Evolutionary conservation across 2,113 vertebrate species (phyloP).

Genomic region (Chloebia gouldiae): DNA sequence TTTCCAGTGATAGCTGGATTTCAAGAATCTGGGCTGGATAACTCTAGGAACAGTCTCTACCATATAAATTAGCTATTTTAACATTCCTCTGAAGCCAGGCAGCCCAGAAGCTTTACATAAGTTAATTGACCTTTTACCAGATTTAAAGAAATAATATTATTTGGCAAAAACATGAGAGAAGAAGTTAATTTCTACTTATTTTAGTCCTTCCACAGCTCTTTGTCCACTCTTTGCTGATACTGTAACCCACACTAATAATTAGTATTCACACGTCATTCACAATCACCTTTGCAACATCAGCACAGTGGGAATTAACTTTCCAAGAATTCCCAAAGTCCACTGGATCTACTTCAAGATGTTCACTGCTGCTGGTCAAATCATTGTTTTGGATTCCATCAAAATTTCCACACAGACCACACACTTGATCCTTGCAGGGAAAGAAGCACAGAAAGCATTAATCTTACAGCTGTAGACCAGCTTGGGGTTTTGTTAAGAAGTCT

Average conservation of each 20-base stretch:
- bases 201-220: not conserved
- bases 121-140: not conserved
- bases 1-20: conserved; percentile 4
- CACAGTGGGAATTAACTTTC: conserved; percentile 88
- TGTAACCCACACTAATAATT: not conserved
- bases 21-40: not conserved
- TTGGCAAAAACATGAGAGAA: not conserved
- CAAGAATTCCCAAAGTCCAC: conserved; percentile 94
- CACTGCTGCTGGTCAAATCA: conserved; percentile 90
- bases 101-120: not conserved
- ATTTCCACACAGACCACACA: conserved; percentile 96
- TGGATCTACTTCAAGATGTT: conserved; percentile 88
- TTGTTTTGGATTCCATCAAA: conserved; percentile 95
- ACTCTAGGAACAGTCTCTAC: not conserved
- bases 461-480: not conserved
- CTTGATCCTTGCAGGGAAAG: conserved; percentile 76
- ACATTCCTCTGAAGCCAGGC: not conserved
- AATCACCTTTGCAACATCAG: conserved; percentile 85
- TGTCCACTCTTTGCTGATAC: not conserved
- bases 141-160: not conserved
- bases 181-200: not conserved
- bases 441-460: conserved; percentile 10
- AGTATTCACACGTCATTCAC: not conserved
- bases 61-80: not conserved
- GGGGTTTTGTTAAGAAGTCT: not conserved